Base-by-base conservation (phyloP, 2,113 vertebrate species). In the Carassius gibelio region DNA sequence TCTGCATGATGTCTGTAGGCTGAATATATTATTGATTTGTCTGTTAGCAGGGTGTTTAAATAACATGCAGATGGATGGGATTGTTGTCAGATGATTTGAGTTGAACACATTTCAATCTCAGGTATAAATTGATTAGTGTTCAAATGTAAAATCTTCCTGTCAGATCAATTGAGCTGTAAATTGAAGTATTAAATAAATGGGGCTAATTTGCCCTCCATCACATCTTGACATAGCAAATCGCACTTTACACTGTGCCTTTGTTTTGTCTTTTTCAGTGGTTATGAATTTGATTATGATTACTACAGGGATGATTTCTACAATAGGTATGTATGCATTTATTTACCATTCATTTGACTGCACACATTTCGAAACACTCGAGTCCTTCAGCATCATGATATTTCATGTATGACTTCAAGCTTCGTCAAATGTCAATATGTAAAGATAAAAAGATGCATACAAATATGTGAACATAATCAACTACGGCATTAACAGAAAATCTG, bases 241-340 rank as follows among this genome's bases (percentile, higher is more conserved):
- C 66, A 50, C 62, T 68, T 82, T 21, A n/a, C 48, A 38, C 34
- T 38, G 19, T 72, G 36, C 91, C 91, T 90, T 91, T 91, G 84
- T 87, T 84, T 84, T 93, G 85, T 71, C 86, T 82, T 92, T 83
- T 80, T 86, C 90, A 99, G 98, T 69, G 96, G 97, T 81, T 99
- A 98, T 90, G 97, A 99, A 90, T 99, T 99, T 93, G 98, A 99
- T 92, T 99, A 99, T 50, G 98, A 99, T 92, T 99, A 99, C 96
- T 99, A 99, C 96, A 96, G 98, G 92, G 98, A 99, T 90, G 98
- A 99, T 89, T 99, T 99, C 96, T 99, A 99, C 95, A 98, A 94
- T 91, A 93, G 98, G 98, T 99, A 96, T 34, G 97, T 97, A 77
- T 81, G 74, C 30, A 66, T 52, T 77, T 81, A 52, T n/a, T 23